Evolutionary conservation across 2,888 invertebrate genomes (phyloP).

Genomic region (Sceliomorpha sp.): DNA sequence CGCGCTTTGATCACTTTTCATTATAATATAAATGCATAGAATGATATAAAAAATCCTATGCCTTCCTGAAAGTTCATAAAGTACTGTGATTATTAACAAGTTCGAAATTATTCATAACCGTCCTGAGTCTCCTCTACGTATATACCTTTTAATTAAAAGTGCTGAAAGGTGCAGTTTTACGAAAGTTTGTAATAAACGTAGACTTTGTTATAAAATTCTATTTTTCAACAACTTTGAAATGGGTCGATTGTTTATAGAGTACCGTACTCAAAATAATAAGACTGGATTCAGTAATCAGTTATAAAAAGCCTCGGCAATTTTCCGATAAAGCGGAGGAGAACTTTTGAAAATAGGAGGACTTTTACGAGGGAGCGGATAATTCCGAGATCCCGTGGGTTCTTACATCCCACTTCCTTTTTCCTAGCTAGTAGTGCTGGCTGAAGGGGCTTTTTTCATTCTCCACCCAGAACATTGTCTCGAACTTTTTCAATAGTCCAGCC

Average conservation of each 20-base stretch:
- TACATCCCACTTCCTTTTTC: constrained; percentile 35
- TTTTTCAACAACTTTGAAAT: too few species aligned
- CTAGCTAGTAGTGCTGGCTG: constrained; percentile 23
- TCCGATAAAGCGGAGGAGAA: constrained; percentile 16
- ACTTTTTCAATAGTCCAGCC: constrained; percentile 62
- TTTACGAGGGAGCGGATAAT: constrained; percentile 39
- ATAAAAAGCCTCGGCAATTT: constrained; percentile 13
- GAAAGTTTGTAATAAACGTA: too few species aligned
- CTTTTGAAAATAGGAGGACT: constrained; percentile 13
- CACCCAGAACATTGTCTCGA: constrained; percentile 62
- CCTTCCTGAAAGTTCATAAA: too few species aligned
- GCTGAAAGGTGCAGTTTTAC: too few species aligned
- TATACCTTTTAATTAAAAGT: too few species aligned
- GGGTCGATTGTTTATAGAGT: background rate
- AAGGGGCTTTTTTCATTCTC: constrained; percentile 58
- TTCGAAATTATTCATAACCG: too few species aligned
- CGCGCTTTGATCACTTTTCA: too few species aligned
- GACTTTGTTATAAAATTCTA: too few species aligned
- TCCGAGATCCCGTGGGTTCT: constrained; percentile 49
- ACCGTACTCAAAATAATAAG: background rate
- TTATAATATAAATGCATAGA: too few species aligned
- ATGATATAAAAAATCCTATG: too few species aligned
- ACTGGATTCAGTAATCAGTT: background rate
- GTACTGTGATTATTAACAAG: too few species aligned
- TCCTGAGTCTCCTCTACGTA: too few species aligned